Evolutionary conservation across 2,888 invertebrate species (phyloP).

Genomic region (Cyclophora albipunctata): DNA sequence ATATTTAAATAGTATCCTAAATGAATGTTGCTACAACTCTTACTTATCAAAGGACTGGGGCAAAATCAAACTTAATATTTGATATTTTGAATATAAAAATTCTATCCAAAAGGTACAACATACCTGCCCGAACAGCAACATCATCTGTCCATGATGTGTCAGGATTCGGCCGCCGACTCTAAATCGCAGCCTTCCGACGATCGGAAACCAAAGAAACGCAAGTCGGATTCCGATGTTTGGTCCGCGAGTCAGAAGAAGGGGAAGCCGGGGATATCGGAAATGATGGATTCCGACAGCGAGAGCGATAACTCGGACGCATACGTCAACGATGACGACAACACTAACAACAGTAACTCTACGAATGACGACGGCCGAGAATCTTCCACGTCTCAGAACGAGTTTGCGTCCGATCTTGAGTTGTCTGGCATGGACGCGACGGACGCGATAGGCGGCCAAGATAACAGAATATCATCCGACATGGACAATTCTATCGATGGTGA

Average conservation of each 20-base stretch:
- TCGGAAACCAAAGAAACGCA: constrained; percentile 76
- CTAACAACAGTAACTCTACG: constrained; percentile 62
- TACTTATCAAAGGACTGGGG: too few relatives aligned
- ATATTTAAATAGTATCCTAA: too few relatives aligned
- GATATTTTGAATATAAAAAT: neutral
- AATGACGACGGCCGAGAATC: constrained; percentile 63
- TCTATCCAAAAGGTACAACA: constrained; percentile 35
- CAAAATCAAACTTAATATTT: neutral
- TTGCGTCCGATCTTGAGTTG: constrained; percentile 78
- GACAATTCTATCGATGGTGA: constrained; percentile 77
- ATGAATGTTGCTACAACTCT: too few relatives aligned
- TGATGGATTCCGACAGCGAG: constrained; percentile 78
- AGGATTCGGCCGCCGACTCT: constrained; percentile 42
- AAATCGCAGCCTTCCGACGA: constrained; percentile 51
- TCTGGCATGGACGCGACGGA: constrained; percentile 78
- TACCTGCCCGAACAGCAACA: constrained; percentile 68
- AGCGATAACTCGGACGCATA: constrained; percentile 62
- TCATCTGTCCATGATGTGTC: constrained; percentile 59
- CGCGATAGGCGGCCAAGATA: constrained; percentile 62
- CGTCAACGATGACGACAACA: constrained; percentile 64
- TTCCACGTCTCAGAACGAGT: constrained; percentile 71
- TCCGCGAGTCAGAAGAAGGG: constrained; percentile 77
- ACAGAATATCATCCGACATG: constrained; percentile 70
- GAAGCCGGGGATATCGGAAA: constrained; percentile 74
- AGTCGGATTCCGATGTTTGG: constrained; percentile 76